These are phyloP conservation scores for Agrotis segetum DNA, from an alignment of 2,888 invertebrate species.

Conservation along the genomic window DNA sequence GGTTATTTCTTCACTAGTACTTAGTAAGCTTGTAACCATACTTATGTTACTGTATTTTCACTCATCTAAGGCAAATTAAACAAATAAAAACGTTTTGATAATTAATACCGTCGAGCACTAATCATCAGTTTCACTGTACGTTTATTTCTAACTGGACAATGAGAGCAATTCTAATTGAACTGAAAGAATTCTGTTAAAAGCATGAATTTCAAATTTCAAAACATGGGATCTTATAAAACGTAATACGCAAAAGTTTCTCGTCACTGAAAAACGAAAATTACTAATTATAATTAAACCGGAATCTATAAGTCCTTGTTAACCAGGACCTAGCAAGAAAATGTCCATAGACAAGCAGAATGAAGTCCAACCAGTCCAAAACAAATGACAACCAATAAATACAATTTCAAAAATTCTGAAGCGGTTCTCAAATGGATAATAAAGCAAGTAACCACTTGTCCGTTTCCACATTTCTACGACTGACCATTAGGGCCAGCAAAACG, in stretches of 20 bases:
- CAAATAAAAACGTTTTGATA: neutral
- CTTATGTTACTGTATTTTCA: neutral
- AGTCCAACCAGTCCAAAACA: slow-evolving; percentile 13
- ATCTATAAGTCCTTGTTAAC: neutral
- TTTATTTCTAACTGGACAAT: too few species aligned
- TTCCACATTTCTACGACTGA: slow-evolving; percentile 36
- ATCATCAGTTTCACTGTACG: too few species aligned
- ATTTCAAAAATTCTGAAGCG: slow-evolving; percentile 38
- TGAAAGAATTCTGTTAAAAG: too few species aligned
- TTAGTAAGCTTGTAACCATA: neutral
- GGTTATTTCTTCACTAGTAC: neutral
- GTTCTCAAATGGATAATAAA: slow-evolving; percentile 27
- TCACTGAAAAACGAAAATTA: neutral
- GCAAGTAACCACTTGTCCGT: slow-evolving; percentile 45
- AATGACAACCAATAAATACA: slow-evolving; percentile 43
- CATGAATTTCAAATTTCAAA: too few species aligned
- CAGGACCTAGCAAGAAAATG: neutral
- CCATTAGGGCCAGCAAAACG: slow-evolving; percentile 62
- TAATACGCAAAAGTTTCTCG: neutral
- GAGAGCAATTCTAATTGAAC: too few species aligned
- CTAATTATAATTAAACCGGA: neutral
- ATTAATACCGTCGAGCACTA: neutral
- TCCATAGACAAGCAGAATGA: neutral
- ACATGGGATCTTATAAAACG: neutral
- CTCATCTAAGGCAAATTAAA: too few species aligned